Base-by-base conservation (phyloP, 2,797 vertebrate species). In the Lutjanus campechanus region DNA sequence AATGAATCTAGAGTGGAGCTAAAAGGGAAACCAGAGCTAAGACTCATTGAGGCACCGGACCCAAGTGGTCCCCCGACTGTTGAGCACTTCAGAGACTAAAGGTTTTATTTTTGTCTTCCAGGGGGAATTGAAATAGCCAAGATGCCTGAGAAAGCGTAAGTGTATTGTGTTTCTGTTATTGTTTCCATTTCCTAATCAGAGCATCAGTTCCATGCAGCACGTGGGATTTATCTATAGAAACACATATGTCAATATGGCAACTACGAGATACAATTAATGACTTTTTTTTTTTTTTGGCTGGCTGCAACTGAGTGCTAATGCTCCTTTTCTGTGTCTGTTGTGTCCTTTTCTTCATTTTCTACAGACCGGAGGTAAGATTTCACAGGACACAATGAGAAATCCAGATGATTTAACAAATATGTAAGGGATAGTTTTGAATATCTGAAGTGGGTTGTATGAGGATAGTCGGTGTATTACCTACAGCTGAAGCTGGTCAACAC, bases 71-170 rank as follows among this genome's bases (percentile, higher is more conserved):
- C 81, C 84, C 20, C 4, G 29, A 41, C 47, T 50, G 73, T 79
- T 47, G 15, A 74, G 66, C 78, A 83, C 89, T 89, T 88, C 75
- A 78, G 40, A 85, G 81, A 67, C 85, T 72, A 91, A 90, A 76
- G 56, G 66, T 78, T 89, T 94, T 95, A 91, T 95, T 95, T 94
- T 90, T 95, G 85, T 93, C 91, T 92, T 92, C 54, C 88, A 96
- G 95, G 89, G 81, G 75, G 74, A 86, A 81, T 49, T 74, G 9
- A 82, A 79, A 90, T 82, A 85, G 69, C 82, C 90, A 95, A 93
- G 90, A 96, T 95, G 96, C 95, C 95, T 3, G 95, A 95, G 82
- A 93, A 93, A 88, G 77, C 17, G 93, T 96, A 86, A 95, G 96
- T 95, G 73, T 77, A 79, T 77, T 81, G 64, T 79, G 59, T 89